Conservation (phyloP, 2,797 vertebrate genomes). For the Heterohyrax brucei region DNA sequence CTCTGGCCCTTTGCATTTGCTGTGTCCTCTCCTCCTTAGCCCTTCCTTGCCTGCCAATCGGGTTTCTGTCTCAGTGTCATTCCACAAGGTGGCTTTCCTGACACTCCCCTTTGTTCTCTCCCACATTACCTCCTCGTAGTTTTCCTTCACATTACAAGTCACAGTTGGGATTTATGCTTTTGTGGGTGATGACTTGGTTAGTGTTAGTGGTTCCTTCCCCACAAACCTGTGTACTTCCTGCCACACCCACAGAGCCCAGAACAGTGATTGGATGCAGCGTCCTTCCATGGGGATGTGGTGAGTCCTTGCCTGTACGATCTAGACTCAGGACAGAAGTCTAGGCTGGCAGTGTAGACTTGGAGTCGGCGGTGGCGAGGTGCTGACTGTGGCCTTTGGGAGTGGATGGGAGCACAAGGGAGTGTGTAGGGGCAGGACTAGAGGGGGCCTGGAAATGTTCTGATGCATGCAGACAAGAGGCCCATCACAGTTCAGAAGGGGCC, state of each 20-base stretch:
- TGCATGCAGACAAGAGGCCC: background rate
- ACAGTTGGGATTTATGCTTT: background rate
- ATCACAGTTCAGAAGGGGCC: background rate
- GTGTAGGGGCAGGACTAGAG: background rate
- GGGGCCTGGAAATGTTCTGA: background rate
- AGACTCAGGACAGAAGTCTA: background rate
- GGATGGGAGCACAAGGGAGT: background rate
- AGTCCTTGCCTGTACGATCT: background rate
- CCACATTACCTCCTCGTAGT: fast-evolving
- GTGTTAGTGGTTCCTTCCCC: background rate
- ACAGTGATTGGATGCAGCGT: background rate
- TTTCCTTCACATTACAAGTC: background rate
- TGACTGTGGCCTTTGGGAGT: background rate
- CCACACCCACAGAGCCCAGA: background rate
- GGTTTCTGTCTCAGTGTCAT: background rate
- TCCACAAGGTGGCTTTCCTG: background rate
- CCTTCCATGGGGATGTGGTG: background rate
- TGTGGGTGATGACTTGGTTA: background rate
- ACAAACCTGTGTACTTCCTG: background rate
- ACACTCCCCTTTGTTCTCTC: background rate
- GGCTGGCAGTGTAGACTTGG: background rate
- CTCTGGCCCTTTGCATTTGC: background rate
- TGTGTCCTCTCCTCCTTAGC: background rate
- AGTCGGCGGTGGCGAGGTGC: fast-evolving
- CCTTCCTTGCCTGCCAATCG: background rate